Conservation (phyloP, 2,888 invertebrate genomes). For the Anoncus sp. region DNA sequence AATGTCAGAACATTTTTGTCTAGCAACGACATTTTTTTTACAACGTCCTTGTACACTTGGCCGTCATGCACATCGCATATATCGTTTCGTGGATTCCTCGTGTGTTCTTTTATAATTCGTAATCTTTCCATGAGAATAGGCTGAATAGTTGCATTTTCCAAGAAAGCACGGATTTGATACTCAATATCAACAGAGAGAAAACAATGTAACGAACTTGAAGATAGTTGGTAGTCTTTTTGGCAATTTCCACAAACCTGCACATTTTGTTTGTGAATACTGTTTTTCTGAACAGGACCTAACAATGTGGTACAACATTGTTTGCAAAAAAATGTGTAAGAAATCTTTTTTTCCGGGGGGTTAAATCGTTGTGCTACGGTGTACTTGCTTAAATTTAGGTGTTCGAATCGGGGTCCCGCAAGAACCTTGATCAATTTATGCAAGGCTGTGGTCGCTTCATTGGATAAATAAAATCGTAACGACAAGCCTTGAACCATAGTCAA, state of each 20-base stretch:
- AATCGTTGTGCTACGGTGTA: slow-evolving; percentile 33
- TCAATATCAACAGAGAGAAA: slow-evolving; percentile 42
- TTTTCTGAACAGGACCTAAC: slow-evolving; percentile 23
- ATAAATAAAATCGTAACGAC: slow-evolving; percentile 32
- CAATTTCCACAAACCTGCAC: slow-evolving; percentile 16
- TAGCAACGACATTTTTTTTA: slow-evolving; percentile 17
- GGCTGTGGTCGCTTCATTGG: slow-evolving; percentile 34
- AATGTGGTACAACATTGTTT: slow-evolving; percentile 19
- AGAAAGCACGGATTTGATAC: slow-evolving; percentile 47
- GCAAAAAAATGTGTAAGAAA: slow-evolving; percentile 37
- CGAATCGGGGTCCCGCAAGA: slow-evolving; percentile 45
- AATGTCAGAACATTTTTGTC: slow-evolving; percentile 41
- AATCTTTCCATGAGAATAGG: slow-evolving; percentile 22
- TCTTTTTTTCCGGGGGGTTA: slow-evolving; percentile 42
- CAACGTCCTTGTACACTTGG: slow-evolving; percentile 13
- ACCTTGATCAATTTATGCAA: slow-evolving; percentile 34
- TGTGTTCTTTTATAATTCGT: slow-evolving; percentile 21
- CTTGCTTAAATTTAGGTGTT: slow-evolving; percentile 38
- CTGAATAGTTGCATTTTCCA: slow-evolving; percentile 33
- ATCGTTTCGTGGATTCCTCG: slow-evolving; percentile 15
- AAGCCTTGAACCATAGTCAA: slow-evolving; percentile 33
- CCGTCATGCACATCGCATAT: slow-evolving; percentile 44
- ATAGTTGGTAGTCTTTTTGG: slow-evolving; percentile 25
- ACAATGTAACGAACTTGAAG: slow-evolving; percentile 10
- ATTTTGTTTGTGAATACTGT: slow-evolving; percentile 15